These are phyloP conservation scores for Onchidella celtica DNA, from an alignment of 2,888 invertebrate genomes.

Conservation along the genomic window DNA sequence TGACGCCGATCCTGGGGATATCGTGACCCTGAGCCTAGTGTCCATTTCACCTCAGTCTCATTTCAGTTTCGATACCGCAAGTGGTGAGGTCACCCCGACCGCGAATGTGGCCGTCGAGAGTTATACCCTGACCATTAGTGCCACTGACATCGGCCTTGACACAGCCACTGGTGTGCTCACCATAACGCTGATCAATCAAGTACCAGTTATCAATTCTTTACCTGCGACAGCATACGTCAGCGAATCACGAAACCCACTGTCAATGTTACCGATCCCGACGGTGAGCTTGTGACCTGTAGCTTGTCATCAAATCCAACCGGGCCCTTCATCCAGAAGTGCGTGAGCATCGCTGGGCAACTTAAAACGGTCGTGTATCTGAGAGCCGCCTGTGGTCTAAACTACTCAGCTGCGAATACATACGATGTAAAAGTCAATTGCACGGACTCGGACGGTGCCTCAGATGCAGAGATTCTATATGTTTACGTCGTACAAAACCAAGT, in stretches of 20 bases:
- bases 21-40: background rate
- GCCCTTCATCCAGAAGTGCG: background rate
- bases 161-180: background rate
- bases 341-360: background rate
- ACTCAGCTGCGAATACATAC: background rate
- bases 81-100: slow-evolving; percentile 3
- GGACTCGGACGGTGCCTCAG: background rate
- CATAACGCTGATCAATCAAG: background rate
- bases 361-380: background rate
- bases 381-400: background rate
- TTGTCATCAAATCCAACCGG: background rate
- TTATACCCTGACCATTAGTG: background rate
- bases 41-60: background rate
- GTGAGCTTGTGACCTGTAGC: background rate
- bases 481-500: slow-evolving; percentile 29
- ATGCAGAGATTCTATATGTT: slow-evolving; percentile 8
- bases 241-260: no score
- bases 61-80: background rate
- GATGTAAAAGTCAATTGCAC: background rate
- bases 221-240: no score
- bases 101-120: background rate
- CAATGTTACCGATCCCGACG: background rate
- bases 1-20: background rate
- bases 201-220: background rate
- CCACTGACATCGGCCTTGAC: background rate